Evolutionary conservation across 2,797 vertebrate genomes (phyloP), one percentile per base, ranked within the genome.

Genomic region (Coregonus suidteri): DNA sequence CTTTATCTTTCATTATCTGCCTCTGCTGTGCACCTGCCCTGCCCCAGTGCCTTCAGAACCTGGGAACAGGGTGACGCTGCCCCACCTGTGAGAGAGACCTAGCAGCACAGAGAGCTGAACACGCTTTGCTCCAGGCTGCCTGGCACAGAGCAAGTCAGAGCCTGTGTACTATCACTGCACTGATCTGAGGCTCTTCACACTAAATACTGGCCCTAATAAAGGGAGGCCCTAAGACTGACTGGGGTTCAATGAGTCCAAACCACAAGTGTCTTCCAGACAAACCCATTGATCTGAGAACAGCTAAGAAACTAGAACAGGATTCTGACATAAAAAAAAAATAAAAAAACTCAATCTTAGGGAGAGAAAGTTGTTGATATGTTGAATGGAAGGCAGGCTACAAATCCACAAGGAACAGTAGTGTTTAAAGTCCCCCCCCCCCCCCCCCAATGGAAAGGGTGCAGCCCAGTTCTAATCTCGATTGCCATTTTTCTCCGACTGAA

Each of bases 391-490:
- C 59, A 64, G 18, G 30, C 25, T 31, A 31, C 20, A 67, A 67
- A 30, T 14, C 41, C 41, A 41, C 41, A 41, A 41, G 41, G 41
- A 41, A 9, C 41, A 47, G 41, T 59, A n/a, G 2, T 47, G 9
- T 11, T 47, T 47, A 11, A 47, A 47, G 41, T 1, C 35, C 6
- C 1, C 41, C 37, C 37, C 37, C 37, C 37, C 6, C 37, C n/a
- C n/a, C 41, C 7, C 41, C 7, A 11, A 47, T 47, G 11, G 6
- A 65, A 30, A 31, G 3, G 20, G 62, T 6, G 56, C 56, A 25
- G n/a, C 75, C 52, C 34, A 73, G 74, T 7, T 77, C 77, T 80
- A 80, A 77, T 79, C 75, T 65, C 6, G 14, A 53, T 30, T 4
- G 5, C 2, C 6, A 7, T n/a, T 20, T n/a, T 25, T 76, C 31